Conservation (phyloP, 2,888 invertebrate species). For the Tetranychus truncatus region DNA sequence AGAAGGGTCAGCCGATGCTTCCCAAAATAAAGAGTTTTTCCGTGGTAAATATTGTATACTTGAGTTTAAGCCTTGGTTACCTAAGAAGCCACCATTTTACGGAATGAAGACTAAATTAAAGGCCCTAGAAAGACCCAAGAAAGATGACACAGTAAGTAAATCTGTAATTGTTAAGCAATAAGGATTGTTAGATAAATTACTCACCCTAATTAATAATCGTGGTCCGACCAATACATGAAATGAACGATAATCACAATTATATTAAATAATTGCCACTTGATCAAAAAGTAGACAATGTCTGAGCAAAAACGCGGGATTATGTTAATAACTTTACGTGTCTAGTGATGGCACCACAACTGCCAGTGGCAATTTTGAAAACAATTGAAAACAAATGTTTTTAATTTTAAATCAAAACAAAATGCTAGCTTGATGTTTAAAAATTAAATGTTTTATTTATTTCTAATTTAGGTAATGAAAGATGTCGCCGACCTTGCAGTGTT, state of each 20-base stretch:
- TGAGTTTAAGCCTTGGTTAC: constrained; percentile 22
- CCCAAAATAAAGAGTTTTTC: constrained; percentile 19
- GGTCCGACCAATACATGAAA: not conserved
- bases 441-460: too few relatives aligned
- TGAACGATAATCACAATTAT: not conserved
- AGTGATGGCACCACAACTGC: not conserved
- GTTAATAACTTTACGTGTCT: not conserved
- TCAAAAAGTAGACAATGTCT: not conserved
- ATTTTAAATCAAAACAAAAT: too few relatives aligned
- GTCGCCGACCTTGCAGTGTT: constrained; percentile 20
- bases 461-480: constrained; percentile 16
- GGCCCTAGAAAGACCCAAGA: constrained; percentile 6
- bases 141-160: constrained; percentile 16
- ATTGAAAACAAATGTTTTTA: too few relatives aligned
- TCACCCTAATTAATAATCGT: not conserved
- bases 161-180: not conserved
- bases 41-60: constrained; percentile 22
- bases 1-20: not conserved
- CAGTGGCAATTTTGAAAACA: not conserved
- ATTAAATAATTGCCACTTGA: not conserved
- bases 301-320: not conserved
- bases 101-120: constrained; percentile 20
- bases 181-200: not conserved
- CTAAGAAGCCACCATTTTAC: constrained; percentile 23
- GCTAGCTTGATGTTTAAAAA: too few relatives aligned